Evolutionary conservation across 2,888 invertebrate species (phyloP).

Genomic region (Monochamus alternatus): DNA sequence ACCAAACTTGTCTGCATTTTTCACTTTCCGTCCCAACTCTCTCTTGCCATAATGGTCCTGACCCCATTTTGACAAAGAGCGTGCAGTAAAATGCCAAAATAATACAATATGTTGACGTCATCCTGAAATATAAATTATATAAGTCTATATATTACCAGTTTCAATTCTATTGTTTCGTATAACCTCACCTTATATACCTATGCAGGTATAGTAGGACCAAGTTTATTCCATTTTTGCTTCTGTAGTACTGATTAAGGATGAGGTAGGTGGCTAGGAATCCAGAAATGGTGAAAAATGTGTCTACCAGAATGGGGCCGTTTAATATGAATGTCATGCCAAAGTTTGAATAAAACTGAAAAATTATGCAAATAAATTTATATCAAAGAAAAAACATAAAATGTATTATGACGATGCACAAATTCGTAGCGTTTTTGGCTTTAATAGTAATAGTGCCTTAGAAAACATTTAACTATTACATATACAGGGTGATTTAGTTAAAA

Average conservation of each 20-base stretch:
- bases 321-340: conserved; percentile 71
- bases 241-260: conserved; percentile 78
- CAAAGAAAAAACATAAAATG: background rate
- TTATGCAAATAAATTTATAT: background rate
- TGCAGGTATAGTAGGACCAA: conserved; percentile 76
- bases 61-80: conserved; percentile 78
- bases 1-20: conserved; percentile 70
- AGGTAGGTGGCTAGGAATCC: conserved; percentile 80
- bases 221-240: conserved; percentile 75
- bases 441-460: too few relatives aligned
- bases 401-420: too few relatives aligned
- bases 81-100: conserved; percentile 82
- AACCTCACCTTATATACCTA: conserved; percentile 77
- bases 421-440: too few relatives aligned
- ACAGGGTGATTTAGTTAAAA: too few relatives aligned
- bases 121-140: conserved; percentile 67
- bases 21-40: conserved; percentile 71
- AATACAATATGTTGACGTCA: conserved; percentile 82
- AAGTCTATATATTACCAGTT: background rate
- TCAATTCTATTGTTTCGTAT: background rate
- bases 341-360: conserved; percentile 59
- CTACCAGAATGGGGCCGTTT: conserved; percentile 80
- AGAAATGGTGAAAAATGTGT: conserved; percentile 80
- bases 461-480: too few relatives aligned
- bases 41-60: conserved; percentile 82